Evolutionary conservation across 2,113 vertebrate species (phyloP).

Genomic region (Larimichthys crocea): DNA sequence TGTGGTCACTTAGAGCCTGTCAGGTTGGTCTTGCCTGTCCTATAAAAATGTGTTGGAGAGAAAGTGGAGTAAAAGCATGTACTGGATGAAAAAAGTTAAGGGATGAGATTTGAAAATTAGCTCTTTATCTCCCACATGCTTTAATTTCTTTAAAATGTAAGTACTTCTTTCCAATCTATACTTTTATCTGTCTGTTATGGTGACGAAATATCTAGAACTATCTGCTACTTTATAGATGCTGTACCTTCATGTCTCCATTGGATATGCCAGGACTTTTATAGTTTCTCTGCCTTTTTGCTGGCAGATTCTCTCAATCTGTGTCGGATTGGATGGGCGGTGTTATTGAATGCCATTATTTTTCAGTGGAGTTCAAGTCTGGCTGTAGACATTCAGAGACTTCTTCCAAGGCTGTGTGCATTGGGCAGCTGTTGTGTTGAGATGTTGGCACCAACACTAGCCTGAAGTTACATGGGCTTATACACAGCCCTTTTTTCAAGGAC

Average conservation of each 20-base stretch:
- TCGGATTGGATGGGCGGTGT: neutral
- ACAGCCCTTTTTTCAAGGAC: neutral
- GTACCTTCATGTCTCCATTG: neutral
- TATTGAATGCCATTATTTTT: constrained; percentile 4
- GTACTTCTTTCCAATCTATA: neutral
- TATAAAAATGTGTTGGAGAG: neutral
- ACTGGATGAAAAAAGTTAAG: neutral
- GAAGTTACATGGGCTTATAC: neutral
- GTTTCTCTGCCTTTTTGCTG: neutral
- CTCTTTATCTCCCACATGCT: neutral
- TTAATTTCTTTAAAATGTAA: constrained; percentile 8
- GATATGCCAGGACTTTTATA: neutral
- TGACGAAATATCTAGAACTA: neutral
- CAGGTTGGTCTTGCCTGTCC: constrained; percentile 17
- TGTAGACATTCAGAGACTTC: neutral
- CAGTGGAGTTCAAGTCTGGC: neutral
- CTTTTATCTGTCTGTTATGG: neutral
- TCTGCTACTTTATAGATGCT: neutral
- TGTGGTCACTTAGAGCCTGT: constrained; percentile 30
- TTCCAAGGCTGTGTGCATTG: neutral
- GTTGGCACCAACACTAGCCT: neutral
- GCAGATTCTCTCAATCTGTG: too few relatives aligned
- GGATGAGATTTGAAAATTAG: neutral
- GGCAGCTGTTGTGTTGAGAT: neutral
- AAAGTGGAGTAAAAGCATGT: neutral